A percentile compares a stretch with the other conserved stretches of the same genome.
Evolutionary conservation across 2,888 invertebrate genomes (phyloP).

Genomic region (Andrena chrysosceles): DNA sequence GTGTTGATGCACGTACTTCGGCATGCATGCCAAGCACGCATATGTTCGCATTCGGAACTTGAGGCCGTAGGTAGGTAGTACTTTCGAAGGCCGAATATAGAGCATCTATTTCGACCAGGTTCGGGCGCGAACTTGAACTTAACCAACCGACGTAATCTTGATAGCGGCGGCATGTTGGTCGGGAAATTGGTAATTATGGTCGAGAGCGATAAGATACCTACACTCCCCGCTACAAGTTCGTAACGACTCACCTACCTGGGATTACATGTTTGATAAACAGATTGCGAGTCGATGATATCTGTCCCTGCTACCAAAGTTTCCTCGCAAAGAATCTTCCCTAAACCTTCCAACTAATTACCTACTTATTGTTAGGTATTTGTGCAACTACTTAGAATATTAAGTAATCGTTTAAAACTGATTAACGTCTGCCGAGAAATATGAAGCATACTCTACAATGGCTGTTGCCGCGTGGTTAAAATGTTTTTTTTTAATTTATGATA

Average conservation of each 20-base stretch:
- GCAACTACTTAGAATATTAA: not conserved
- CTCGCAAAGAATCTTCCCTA: not conserved
- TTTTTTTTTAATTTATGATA: no score
- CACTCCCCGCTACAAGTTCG: conserved; percentile 35
- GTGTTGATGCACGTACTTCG: not conserved
- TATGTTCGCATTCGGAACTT: conserved; percentile 37
- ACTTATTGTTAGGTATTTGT: not conserved
- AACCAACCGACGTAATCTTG: conserved; percentile 52
- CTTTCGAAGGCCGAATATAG: conserved; percentile 47
- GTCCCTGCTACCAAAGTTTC: not conserved
- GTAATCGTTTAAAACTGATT: no score
- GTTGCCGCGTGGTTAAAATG: no score
- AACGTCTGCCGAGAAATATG: no score
- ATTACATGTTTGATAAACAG: conserved; percentile 12
- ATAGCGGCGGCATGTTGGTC: conserved; percentile 37
- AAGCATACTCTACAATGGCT: no score
- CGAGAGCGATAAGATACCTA: conserved; percentile 39
- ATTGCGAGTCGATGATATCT: not conserved
- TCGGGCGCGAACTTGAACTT: conserved; percentile 70
- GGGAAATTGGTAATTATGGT: conserved; percentile 68
- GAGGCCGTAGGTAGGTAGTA: conserved; percentile 1
- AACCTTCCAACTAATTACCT: not conserved
- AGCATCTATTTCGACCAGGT: conserved; percentile 62
- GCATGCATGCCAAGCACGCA: conserved; percentile 12
- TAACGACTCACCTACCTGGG: conserved; percentile 35